Conservation (phyloP, 2,888 invertebrate species). For the Augiades crinisus region DNA sequence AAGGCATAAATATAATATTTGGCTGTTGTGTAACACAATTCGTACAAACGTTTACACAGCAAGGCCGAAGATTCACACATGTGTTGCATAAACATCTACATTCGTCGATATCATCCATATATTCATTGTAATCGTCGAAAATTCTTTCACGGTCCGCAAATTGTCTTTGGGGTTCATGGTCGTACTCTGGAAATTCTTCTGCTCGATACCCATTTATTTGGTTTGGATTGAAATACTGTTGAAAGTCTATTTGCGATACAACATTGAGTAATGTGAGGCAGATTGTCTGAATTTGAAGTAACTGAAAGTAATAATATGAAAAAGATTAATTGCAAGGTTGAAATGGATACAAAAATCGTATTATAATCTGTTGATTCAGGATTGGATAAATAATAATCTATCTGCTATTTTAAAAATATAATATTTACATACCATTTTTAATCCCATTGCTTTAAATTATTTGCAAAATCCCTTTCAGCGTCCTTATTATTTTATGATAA, state of each 20-base stretch:
- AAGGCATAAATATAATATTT: constrained; percentile 26
- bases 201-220: constrained; percentile 1
- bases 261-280: constrained; percentile 14
- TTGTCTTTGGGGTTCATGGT: neutral
- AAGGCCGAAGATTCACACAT: constrained; percentile 31
- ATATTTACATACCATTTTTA: constrained; percentile 1
- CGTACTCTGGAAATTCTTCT: constrained; percentile 9
- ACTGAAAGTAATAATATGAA: constrained; percentile 32
- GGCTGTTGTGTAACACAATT: constrained; percentile 25
- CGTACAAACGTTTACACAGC: constrained; percentile 30
- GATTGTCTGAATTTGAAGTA: constrained; percentile 22
- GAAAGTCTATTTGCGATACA: constrained; percentile 21
- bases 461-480: neutral
- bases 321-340: too few relatives aligned
- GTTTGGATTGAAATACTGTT: constrained; percentile 4
- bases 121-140: constrained; percentile 28
- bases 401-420: too few relatives aligned
- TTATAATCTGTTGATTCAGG: too few relatives aligned
- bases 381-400: too few relatives aligned
- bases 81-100: constrained; percentile 35
- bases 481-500: neutral
- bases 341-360: too few relatives aligned
- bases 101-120: constrained; percentile 38
- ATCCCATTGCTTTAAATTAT: neutral
- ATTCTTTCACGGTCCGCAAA: neutral